Percentiles rank a stretch among this genome's conserved stretches.
phyloP scores from a whole-genome alignment of 2,113 vertebrate species.

The Paradoxurus hermaphroditus region DNA sequence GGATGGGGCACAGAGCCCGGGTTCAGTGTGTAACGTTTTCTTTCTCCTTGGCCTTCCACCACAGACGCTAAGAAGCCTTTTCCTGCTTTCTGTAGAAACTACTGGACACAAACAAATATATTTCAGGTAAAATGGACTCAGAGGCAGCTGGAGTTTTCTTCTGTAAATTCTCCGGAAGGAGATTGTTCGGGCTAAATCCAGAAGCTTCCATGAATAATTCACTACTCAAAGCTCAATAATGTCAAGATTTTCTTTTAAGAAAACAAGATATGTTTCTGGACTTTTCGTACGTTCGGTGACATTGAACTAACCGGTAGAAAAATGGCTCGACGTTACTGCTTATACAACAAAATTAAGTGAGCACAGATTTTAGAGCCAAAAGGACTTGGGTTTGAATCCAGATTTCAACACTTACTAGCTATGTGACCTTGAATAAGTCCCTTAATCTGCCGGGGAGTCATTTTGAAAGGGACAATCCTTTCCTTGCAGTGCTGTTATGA shows the following conservation, averaged over 20 bases:
- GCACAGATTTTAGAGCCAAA: background rate
- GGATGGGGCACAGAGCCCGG: background rate
- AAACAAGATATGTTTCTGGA: background rate
- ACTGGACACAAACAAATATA: background rate
- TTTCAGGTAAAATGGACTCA: background rate
- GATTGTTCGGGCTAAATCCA: background rate
- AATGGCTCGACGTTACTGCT: background rate
- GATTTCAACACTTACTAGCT: background rate
- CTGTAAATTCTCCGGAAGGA: background rate
- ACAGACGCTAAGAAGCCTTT: background rate
- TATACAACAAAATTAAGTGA: background rate
- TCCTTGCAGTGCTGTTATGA: background rate
- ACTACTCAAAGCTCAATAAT: constrained; percentile 9
- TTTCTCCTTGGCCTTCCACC: background rate
- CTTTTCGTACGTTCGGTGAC: background rate
- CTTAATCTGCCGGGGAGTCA: background rate
- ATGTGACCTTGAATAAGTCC: constrained; percentile 3
- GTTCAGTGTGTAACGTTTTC: background rate
- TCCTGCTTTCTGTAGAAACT: background rate
- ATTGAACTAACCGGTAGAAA: constrained; percentile 35
- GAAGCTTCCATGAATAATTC: constrained; percentile 43
- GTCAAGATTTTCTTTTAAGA: constrained; percentile 20
- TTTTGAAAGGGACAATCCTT: background rate
- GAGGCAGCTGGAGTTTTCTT: background rate
- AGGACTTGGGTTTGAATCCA: background rate